Base-by-base conservation (phyloP, 2,113 vertebrate genomes). In the Toxotes chatareus region DNA sequence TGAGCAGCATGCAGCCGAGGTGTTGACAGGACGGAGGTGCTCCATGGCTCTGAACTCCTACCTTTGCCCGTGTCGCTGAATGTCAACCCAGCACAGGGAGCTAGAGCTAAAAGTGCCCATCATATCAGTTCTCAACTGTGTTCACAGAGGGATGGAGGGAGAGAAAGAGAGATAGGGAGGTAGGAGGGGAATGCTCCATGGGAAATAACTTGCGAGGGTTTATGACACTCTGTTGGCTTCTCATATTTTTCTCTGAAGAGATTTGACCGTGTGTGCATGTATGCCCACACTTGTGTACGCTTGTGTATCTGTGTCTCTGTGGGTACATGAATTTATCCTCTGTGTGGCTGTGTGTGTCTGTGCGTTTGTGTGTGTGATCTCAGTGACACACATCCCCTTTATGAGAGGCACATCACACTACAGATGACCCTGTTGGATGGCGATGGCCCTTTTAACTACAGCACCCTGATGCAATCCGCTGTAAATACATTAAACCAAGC, bases 401-500 rank as follows among this genome's bases (percentile, higher is more conserved):
- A 68, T 86, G 69, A 76, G 71, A 89, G 59, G 67, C 86, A 81
- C 89, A 79, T 86, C 78, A 86, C 86, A 92, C 93, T 89, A 85
- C 76, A 77, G 81, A 86, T 93, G 93, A 94, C 89, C 92, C 84
- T 76, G 44, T 65, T 83, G 80, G 73, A 82, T 79, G 86, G 86
- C n/a, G 23, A 74, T 90, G 83, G 82, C 77, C 86, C 82, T 90
- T 88, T 91, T 89, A 90, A 84, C 76, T 87, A 69, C 76, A 82
- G 79, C 86, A 83, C 79, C 82, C 81, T 92, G 86, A 91, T 87
- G 88, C 89, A 91, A 91, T 85, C 87, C 79, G 2, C 79, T 91
- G 83, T 91, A 91, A 89, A 92, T 91, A 91, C 83, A 92, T 92
- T 93, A 89, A 91, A 91, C 82, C 89, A 89, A 85, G 82, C 85